These are phyloP conservation scores for Fistularia commersonii DNA, from an alignment of 2,797 vertebrate genomes.

Conservation along the genomic window DNA sequence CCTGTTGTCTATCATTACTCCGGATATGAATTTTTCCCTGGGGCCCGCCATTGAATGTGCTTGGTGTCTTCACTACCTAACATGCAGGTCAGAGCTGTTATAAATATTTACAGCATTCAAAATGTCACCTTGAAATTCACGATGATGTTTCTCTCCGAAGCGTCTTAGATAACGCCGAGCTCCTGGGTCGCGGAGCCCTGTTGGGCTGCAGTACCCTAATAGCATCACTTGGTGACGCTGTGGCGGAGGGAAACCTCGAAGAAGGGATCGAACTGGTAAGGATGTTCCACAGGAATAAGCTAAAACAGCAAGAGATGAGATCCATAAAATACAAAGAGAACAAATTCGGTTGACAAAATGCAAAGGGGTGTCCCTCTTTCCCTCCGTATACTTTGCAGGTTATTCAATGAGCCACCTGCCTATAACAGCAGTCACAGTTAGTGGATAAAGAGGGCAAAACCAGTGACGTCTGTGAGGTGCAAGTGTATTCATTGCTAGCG, in stretches of 20 bases:
- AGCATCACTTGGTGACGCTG: constrained; percentile 75
- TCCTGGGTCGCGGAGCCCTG: constrained; percentile 75
- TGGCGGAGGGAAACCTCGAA: constrained; percentile 61
- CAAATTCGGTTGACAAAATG: too few species aligned
- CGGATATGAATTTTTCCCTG: constrained; percentile 73
- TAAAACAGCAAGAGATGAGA: too few species aligned
- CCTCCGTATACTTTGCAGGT: too few species aligned
- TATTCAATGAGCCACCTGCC: too few species aligned
- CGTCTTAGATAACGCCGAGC: constrained; percentile 50
- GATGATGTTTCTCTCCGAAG: constrained; percentile 43
- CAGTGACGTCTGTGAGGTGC: too few species aligned
- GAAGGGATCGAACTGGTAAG: constrained; percentile 86
- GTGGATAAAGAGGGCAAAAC: too few species aligned
- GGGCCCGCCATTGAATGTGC: constrained; percentile 87
- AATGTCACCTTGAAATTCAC: neutral
- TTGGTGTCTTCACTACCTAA: constrained; percentile 94
- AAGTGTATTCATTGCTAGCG: too few species aligned
- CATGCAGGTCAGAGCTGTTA: constrained; percentile 78
- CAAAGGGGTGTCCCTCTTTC: too few species aligned
- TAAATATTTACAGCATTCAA: neutral
- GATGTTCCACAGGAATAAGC: neutral
- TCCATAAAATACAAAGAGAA: too few species aligned
- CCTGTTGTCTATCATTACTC: constrained; percentile 79
- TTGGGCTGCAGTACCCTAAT: constrained; percentile 76
- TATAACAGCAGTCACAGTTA: too few species aligned